Evolutionary conservation across 2,888 invertebrate species (phyloP), one percentile per base, ranked within the genome.

Genomic region (Catonia carolina): DNA sequence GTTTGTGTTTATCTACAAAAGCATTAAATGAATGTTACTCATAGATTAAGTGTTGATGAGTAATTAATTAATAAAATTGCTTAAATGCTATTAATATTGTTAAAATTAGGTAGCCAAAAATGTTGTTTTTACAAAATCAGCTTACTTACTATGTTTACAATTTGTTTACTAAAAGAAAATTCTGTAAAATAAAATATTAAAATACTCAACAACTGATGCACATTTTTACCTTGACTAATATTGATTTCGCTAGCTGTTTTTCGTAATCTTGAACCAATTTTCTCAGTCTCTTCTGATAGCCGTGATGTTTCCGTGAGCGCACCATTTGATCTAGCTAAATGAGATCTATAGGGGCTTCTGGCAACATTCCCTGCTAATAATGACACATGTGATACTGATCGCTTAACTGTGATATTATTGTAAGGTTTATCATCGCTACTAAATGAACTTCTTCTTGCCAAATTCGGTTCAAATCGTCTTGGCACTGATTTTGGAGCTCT

Each of bases 351-450:
- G 6, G 53, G 58, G 17, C 49, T 22, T 12, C 58, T 53, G 10
- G 58, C 47, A 50, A 58, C 53, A 14, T 58, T 58, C n/a, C 53
- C 58, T 7, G 62, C 65, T 15, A 64, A 48, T 39, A 75, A 61
- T 2, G 73, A 72, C 6, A 75, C 67, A 59, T 75, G 72, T 5
- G 75, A 75, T 62, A 72, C 74, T 0, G 75, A 75, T 59, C 75
- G 67, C 55, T 73, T 73, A 7, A 76, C 72, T 2, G 72, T 73
- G 61, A 69, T 72, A 60, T 1, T 58, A 6, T n/a, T 6, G 4
- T 8, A n/a, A 4, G 14, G 23, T 35, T 56, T 55, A 10, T 53
- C 53, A 33, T 55, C 53, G 4, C 48, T 42, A 31, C 36, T 53
- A 41, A 59, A 53, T n/a, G 59, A 59, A 42, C 42, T 56, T 6